Percentiles rank a stretch among this genome's conserved stretches.
These are phyloP conservation scores for Patella caerulea DNA, from an alignment of 2,888 invertebrate species.

Conservation along the genomic window DNA sequence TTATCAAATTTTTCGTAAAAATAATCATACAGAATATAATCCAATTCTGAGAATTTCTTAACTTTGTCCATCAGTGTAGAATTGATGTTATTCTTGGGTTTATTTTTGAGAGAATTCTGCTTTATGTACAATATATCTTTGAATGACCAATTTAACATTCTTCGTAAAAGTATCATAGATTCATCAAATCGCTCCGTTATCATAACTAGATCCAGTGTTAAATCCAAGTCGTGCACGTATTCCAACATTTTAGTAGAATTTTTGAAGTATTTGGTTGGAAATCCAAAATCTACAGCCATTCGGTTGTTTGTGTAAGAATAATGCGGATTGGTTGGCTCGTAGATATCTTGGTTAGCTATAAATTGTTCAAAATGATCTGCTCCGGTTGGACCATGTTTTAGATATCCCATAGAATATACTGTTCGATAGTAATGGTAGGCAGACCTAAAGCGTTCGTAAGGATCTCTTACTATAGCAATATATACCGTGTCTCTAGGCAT, in stretches of 20 bases:
- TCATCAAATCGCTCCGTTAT: constrained; percentile 28
- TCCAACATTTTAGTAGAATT: not conserved
- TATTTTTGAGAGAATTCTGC: constrained; percentile 7
- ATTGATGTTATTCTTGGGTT: not conserved
- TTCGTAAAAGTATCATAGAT: constrained; percentile 20
- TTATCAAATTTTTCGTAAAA: too few relatives aligned
- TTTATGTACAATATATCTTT: constrained; percentile 23
- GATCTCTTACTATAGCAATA: constrained; percentile 50
- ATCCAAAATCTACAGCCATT: constrained; percentile 27
- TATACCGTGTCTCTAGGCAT: constrained; percentile 45
- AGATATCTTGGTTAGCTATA: constrained; percentile 11
- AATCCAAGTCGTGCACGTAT: constrained; percentile 14
- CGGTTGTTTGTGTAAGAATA: constrained; percentile 20
- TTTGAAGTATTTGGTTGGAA: too few relatives aligned
- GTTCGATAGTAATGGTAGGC: constrained; percentile 50
- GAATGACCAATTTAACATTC: constrained; percentile 21
- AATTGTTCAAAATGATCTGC: constrained; percentile 13
- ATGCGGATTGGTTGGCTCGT: not conserved
- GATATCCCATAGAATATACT: not conserved
- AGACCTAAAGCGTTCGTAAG: constrained; percentile 52
- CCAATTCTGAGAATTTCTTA: too few relatives aligned
- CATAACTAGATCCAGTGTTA: constrained; percentile 25
- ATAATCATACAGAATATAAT: too few relatives aligned
- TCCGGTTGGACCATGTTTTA: constrained; percentile 10
- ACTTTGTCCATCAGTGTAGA: too few relatives aligned